Percentiles rank a stretch among this genome's conserved stretches.
Conservation (phyloP, 37 sponge, comb jelly and placozoan species). For the Chondrilla cf. caribensis region DNA sequence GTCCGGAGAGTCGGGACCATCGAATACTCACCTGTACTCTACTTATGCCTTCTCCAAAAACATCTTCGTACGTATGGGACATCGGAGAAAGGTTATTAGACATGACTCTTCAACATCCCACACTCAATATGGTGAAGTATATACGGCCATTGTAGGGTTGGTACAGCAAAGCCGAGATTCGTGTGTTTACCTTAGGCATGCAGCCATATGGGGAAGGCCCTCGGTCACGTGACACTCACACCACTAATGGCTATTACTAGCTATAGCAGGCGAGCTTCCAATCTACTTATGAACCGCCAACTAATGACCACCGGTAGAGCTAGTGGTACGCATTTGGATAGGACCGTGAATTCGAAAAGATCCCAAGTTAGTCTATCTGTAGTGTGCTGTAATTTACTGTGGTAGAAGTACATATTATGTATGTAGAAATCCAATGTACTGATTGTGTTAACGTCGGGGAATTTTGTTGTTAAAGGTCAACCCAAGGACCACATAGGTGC, state of each 20-base stretch:
- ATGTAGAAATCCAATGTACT: no score
- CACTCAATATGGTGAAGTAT: no score
- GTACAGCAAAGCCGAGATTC: not conserved
- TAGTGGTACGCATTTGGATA: not conserved
- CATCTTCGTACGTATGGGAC: not conserved
- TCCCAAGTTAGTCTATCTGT: not conserved
- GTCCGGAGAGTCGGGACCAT: no score
- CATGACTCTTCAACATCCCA: not conserved
- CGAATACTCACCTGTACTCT: not conserved
- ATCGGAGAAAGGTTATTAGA: not conserved
- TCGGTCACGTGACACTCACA: not conserved
- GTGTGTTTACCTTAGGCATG: not conserved
- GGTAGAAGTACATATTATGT: no score
- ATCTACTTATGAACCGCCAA: not conserved
- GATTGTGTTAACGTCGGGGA: no score
- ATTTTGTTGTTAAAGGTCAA: no score
- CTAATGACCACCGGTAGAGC: no score
- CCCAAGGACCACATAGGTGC: no score
- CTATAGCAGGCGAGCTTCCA: not conserved
- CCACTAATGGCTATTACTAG: not conserved
- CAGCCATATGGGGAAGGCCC: not conserved
- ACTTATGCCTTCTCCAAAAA: not conserved
- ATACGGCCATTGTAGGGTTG: not conserved
- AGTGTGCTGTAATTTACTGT: no score
- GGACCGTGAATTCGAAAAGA: not conserved